Evolutionary conservation across 2,113 vertebrate species (phyloP).

Genomic region (Dipodomys spectabilis): DNA sequence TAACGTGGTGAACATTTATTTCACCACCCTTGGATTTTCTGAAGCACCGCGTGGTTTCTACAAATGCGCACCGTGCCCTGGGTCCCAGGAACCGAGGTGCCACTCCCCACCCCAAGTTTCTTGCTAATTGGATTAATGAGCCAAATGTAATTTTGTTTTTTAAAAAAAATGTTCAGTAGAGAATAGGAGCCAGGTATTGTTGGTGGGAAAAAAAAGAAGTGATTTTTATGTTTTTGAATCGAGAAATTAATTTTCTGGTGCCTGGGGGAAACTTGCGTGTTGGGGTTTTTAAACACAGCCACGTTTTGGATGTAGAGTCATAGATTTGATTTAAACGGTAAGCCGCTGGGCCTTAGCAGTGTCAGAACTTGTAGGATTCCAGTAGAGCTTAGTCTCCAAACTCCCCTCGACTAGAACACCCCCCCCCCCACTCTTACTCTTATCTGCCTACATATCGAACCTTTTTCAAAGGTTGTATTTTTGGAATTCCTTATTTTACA

Average conservation of each 20-base stretch:
- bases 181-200: not conserved
- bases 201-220: not conserved
- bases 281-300: slow-evolving; percentile 35
- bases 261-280: not conserved
- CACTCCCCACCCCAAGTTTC: not conserved
- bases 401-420: not conserved
- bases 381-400: not conserved
- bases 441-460: not conserved
- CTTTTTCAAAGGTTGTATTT: slow-evolving; percentile 38
- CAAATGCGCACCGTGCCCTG: not conserved
- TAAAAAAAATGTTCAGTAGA: not conserved
- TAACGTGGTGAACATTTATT: slow-evolving; percentile 62
- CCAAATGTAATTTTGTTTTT: not conserved
- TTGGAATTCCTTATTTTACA: slow-evolving; percentile 26
- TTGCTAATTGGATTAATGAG: slow-evolving; percentile 35
- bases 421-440: not conserved
- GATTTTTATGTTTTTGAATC: slow-evolving; percentile 25
- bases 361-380: not conserved
- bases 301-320: not conserved
- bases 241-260: not conserved
- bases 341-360: not conserved
- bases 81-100: not conserved
- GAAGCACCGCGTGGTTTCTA: slow-evolving; percentile 9
- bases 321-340: not conserved
- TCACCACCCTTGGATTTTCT: not conserved